Evolutionary conservation across 2,888 invertebrate species (phyloP), one percentile per base, ranked within the genome.

Genomic region (Aphodius granarius): DNA sequence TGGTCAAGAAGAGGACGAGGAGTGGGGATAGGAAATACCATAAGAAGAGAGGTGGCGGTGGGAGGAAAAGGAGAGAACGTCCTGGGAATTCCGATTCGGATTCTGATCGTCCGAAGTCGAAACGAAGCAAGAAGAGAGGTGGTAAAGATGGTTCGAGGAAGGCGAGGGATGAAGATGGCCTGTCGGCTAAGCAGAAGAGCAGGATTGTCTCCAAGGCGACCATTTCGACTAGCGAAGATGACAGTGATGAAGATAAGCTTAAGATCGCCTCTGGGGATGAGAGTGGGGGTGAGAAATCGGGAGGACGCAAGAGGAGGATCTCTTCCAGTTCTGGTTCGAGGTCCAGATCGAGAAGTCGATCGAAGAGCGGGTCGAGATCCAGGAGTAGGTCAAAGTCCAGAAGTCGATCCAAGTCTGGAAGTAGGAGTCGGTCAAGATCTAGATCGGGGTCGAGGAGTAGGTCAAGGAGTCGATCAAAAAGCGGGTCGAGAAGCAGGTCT

Each of bases 141-240:
- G 81, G 85, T n/a, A 81, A 85, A 80, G 77, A 86, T 83, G 79
- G 83, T 82, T 21, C 84, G 81, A 78, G 73, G 76, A 81, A 84
- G 80, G 79, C 83, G 79, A 81, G 85, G 82, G 76, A 83, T 70
- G 90, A 91, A 74, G 93, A 94, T 81, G 94, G 95, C 19, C 91
- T 95, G 75, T 91, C 94, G 63, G 91, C 93, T 6, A 97, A 96
- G 86, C 96, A 97, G 85, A 94, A 96, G 68, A 91, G 94, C 79
- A 93, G 96, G 83, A 94, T 97, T 84, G 94, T 97, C 0, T 98
- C 98, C 0, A 98, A 98, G 86, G 98, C 95, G 76, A 97, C 96
- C 0, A 97, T 98, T 80, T 98, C 97, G 0, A 97, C 97, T 0
- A 94, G 94, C 78, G 96, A 95, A 83, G 95, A 95, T 0, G 91